phyloP scores from a whole-genome alignment of 1,140 invertebrate species.

The Drosophila lacteicornis region DNA sequence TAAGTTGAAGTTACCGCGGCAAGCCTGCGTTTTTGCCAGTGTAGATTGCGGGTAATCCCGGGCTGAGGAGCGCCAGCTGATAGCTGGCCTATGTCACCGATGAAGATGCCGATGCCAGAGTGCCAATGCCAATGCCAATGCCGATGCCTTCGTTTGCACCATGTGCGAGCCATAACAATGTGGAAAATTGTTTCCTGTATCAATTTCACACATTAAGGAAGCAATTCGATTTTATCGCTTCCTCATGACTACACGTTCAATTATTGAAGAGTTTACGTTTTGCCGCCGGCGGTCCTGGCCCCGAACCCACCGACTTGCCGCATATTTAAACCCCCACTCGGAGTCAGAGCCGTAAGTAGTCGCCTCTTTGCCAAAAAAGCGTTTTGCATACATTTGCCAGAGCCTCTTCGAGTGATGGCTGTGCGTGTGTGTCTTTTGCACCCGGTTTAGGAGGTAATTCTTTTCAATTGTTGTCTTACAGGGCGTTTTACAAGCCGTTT shows the following conservation, averaged over 20 bases:
- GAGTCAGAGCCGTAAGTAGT: conserved; percentile 38
- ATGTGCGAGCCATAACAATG: conserved; percentile 82
- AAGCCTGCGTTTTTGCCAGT: conserved; percentile 5
- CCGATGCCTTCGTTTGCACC: conserved; percentile 53
- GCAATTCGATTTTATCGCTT: conserved; percentile 84
- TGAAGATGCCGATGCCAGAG: conserved; percentile 51
- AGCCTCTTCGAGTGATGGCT: conserved; percentile 5
- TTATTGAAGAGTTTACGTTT: conserved; percentile 83
- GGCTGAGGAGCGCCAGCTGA: conserved; percentile 17
- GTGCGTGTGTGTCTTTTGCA: conserved; percentile 11
- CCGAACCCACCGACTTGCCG: background rate
- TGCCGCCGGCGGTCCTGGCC: conserved; percentile 43
- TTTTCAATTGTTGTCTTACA: conserved; percentile 77
- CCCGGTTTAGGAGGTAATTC: conserved; percentile 65
- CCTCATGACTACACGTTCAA: conserved; percentile 84
- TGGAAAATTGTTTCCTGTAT: conserved; percentile 84
- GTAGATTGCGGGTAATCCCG: conserved; percentile 16
- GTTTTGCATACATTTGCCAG: conserved; percentile 53
- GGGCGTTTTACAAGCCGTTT: conserved; percentile 71
- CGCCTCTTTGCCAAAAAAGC: conserved; percentile 54
- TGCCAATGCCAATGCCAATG: conserved; percentile 3
- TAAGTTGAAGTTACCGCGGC: background rate
- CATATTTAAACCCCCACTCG: background rate
- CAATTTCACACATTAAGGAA: conserved; percentile 84
- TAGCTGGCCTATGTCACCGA: conserved; percentile 50